Base-by-base conservation (phyloP, 2,888 invertebrate species). In the Eumacrocentrus americanus region DNA sequence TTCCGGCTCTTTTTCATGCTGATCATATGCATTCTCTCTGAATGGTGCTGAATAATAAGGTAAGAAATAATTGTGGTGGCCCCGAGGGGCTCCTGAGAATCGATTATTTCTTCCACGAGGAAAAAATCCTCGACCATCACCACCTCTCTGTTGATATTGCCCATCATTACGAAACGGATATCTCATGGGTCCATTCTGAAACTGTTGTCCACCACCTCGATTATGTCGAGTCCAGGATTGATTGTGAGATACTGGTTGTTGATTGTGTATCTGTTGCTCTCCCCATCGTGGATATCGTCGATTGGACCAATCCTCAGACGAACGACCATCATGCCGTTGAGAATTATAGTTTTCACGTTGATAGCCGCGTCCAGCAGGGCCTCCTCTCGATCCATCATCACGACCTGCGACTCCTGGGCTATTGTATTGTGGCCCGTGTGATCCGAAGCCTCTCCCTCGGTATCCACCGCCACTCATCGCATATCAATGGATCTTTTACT, bases 381-480 rank as follows among this genome's bases (percentile, higher is more conserved):
- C 12, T 2, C 22, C 23, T 5, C 46, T 46, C 14, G 46, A 46
- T 46, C 44, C 48, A 29, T 35, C 40, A 20, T 40, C n/a, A 18
- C 35, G 40, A 7, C 18, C 16, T n/a, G 14, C 16, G 11, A 23
- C 29, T 14, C 40, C 11, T 16, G 46, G 44, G 22, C 37, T 50
- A 20, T 42, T 37, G 42, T 42, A 60, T 11, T 48, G 56, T 67
- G 46, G 42, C 70, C 60, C 73, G 51, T 72, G 71, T 65, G 68
- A 67, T 64, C 69, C 73, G 55, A 72, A 76, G 63, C 72, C 73
- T 65, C 75, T 71, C 62, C 77, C 77, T 58, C 75, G 71, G 51
- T 69, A 78, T 58, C 71, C 69, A 60, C 70, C 69, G 62, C 69
- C 67, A 62, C 72, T 75, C 77, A 77, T 77, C 61, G 72, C 74